Base-by-base conservation (phyloP, 2,888 invertebrate genomes). In the Argyra leucocephala region DNA sequence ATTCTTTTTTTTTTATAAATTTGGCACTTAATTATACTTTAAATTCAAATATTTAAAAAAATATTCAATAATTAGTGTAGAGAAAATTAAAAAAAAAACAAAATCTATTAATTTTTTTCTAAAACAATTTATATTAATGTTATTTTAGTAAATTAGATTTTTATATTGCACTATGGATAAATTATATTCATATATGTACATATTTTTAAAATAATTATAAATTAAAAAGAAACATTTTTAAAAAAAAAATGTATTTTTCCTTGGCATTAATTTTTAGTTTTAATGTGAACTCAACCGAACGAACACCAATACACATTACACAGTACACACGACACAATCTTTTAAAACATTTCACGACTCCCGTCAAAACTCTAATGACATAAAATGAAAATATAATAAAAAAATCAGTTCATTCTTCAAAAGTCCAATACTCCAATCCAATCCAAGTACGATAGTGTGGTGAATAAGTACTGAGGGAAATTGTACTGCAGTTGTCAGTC, bases 261-360 rank as follows among this genome's bases (percentile, higher is more conserved):
- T 48, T 48, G 48, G 48, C 48, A 48, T 48, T 48, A n/a, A n/a
- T n/a, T n/a, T n/a, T n/a, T n/a, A n/a, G n/a, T n/a, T n/a, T n/a
- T n/a, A n/a, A n/a, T n/a, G n/a, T 48, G 12, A 9, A 18, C 31
- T 12, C 48, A 5, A 48, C 48, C 48, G 48, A 12, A 48, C 48
- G 48, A 48, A 48, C 18, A 48, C 18, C 48, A 18, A 48, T 48
- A 3, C 10, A 31, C 31, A 31, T 5, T 31, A n/a, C n/a, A n/a
- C n/a, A n/a, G n/a, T n/a, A n/a, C n/a, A 31, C 7, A 31, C 31
- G 12, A 31, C 12, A 10, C 12, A 2, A 18, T 48, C 18, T 3
- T 18, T 48, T 48, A 48, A 48, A 48, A 48, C 48, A 48, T 48
- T 48, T 48, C 48, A 48, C 48, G 48, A 18, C 48, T 48, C 48